These are phyloP conservation scores for Nymphalis io DNA, from an alignment of 1,140 invertebrate genomes.

Conservation along the genomic window DNA sequence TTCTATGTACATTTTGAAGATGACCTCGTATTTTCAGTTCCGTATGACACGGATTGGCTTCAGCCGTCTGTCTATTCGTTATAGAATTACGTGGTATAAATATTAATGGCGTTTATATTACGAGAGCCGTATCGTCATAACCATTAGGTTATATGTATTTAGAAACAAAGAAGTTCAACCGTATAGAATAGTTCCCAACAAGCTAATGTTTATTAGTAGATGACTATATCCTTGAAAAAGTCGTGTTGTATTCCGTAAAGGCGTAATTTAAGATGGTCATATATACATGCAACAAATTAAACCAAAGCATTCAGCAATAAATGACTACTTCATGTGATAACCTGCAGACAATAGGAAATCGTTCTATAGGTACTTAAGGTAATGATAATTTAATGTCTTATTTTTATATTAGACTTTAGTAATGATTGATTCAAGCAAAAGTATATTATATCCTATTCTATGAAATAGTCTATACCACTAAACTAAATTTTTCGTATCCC, in stretches of 20 bases:
- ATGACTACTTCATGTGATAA: slow-evolving; percentile 23
- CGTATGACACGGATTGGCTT: slow-evolving; percentile 41
- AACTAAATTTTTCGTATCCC: too few species aligned
- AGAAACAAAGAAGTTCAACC: slow-evolving; percentile 5
- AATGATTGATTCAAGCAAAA: too few species aligned
- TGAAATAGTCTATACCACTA: too few species aligned
- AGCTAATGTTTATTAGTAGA: neutral
- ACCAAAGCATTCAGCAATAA: slow-evolving; percentile 39
- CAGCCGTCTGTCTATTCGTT: slow-evolving; percentile 25
- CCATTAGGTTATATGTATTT: slow-evolving; percentile 1
- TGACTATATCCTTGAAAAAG: slow-evolving; percentile 58
- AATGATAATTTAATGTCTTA: too few species aligned
- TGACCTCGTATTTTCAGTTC: slow-evolving; percentile 54
- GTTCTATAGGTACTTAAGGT: neutral
- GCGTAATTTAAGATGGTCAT: slow-evolving; percentile 57
- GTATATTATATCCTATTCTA: too few species aligned
- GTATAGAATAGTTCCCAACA: neutral
- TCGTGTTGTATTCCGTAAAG: slow-evolving; percentile 59
- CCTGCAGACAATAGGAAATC: neutral
- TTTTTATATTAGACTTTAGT: too few species aligned
- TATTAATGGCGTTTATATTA: slow-evolving; percentile 32
- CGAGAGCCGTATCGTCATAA: neutral
- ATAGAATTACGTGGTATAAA: slow-evolving; percentile 29
- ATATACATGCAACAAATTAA: slow-evolving; percentile 42
- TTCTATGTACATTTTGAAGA: slow-evolving; percentile 55